phyloP scores from a whole-genome alignment of 2,113 vertebrate species.

The Catharus minimus region DNA sequence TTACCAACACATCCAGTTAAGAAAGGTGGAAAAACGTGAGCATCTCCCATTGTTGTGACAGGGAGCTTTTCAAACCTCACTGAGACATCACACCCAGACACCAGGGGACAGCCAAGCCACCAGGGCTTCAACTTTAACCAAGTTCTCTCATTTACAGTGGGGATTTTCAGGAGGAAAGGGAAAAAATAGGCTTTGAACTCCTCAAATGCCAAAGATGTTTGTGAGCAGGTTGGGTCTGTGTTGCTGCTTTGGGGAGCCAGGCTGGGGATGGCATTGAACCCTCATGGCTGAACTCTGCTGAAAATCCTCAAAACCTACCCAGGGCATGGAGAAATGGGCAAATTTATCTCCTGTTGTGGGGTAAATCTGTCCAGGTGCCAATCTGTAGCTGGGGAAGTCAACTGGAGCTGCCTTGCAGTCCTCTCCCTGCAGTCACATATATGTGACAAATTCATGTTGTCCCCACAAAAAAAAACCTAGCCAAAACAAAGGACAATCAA shows the following conservation, averaged over 20 bases:
- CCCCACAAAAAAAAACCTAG: background rate
- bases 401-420: background rate
- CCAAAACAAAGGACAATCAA: background rate
- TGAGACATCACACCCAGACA: background rate
- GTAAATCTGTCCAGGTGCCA: background rate
- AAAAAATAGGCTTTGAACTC: too few relatives aligned
- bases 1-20: background rate
- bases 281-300: background rate
- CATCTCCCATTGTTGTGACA: background rate
- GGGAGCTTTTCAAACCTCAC: background rate
- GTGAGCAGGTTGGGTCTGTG: background rate
- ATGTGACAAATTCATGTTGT: background rate
- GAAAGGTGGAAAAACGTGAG: background rate
- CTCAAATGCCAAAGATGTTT: accelerated
- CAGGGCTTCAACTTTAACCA: background rate
- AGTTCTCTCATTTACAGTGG: background rate
- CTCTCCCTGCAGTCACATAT: background rate
- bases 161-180: background rate
- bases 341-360: background rate
- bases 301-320: background rate
- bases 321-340: background rate
- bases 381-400: background rate
- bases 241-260: background rate
- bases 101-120: background rate
- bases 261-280: background rate